These are phyloP conservation scores for Aphelinus certus DNA, from an alignment of 1,140 invertebrate species.

Conservation along the genomic window DNA sequence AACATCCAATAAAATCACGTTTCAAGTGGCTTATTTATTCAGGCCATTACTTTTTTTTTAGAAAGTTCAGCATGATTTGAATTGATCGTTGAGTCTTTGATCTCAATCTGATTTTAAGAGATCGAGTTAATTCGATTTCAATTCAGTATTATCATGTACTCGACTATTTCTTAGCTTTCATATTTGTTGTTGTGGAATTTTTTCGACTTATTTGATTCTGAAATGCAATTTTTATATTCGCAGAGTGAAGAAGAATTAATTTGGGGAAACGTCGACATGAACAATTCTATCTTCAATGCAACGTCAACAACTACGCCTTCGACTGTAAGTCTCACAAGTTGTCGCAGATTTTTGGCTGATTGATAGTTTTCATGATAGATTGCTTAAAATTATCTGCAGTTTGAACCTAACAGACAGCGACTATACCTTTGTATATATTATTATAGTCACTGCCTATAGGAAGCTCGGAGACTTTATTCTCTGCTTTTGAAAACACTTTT, in stretches of 20 bases:
- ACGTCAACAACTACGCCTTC: constrained; percentile 1
- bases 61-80: no score
- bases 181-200: no score
- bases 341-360: constrained; percentile 3
- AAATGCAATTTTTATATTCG: neutral
- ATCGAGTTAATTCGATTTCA: no score
- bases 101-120: no score
- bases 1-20: no score
- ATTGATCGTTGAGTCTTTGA: no score
- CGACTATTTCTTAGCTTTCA: no score
- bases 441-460: constrained; percentile 24
- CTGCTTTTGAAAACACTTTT: constrained; percentile 29
- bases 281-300: constrained; percentile 30
- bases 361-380: neutral
- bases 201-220: no score
- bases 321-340: constrained; percentile 20
- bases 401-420: neutral
- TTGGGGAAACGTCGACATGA: constrained; percentile 14
- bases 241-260: constrained; percentile 31
- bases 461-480: constrained; percentile 9
- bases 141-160: no score
- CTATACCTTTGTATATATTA: constrained; percentile 17
- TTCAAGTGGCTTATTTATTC: no score
- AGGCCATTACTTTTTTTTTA: no score
- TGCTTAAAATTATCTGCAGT: no score